Base-by-base conservation (phyloP, 2,797 vertebrate genomes). In the Huso huso region DNA sequence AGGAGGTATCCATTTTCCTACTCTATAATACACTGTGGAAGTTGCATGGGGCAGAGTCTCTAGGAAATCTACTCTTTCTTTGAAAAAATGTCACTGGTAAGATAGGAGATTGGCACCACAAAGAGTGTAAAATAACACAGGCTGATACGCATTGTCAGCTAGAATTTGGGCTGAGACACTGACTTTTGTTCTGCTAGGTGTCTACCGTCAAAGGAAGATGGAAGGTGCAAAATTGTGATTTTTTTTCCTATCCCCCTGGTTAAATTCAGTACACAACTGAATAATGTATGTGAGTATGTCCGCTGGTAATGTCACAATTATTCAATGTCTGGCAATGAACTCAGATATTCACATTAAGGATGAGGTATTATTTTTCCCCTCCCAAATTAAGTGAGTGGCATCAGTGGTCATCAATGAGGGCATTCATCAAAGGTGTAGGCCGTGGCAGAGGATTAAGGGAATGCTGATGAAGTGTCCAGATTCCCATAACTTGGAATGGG, bases 51-150 rank as follows among this genome's bases (percentile, higher is more conserved):
- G 93, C 93, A 92, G 92, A 95, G 95, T 97, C 94, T 96, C 94
- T 93, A 97, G 95, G 96, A 99, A 98, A 99, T 97, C 91, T 90
- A 94, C 91, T 94, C 93, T 95, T 92, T 94, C 95, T 97, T 97
- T 95, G 91, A 94, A 95, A 95, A 96, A 96, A 96, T 96, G 95
- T 99, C 94, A 95, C 89, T 87, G 93, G 91, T 90, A 87, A 94
- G 93, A 93, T 94, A 94, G 88, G 87, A 99, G 96, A 99, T 97
- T 99, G 95, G 93, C 95, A 99, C 87, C 94, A 98, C 94, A 99
- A 98, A 97, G 94, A 92, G 84, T 78, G 89, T 84, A 93, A 94
- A 97, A 93, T 93, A 97, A 94, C 94, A 92, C 91, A 78, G 93
- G 92, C 88, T 94, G 96, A 93, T 94, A 97, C 94, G 94, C 93